Evolutionary conservation across 2,888 invertebrate species (phyloP).

Genomic region (Hartigia nigra): DNA sequence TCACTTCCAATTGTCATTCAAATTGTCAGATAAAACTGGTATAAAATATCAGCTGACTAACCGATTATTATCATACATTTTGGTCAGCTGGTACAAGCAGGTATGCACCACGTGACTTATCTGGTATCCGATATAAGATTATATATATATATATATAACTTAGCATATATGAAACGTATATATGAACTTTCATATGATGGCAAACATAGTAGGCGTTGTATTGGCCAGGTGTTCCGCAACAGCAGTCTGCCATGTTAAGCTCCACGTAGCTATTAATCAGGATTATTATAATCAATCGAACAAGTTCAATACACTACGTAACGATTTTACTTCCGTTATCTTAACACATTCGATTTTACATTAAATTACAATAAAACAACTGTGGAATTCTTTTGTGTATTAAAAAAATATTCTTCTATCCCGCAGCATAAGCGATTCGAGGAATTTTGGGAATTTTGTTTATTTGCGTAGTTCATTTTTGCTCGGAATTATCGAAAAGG

Average conservation of each 20-base stretch:
- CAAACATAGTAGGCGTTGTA: slow-evolving; percentile 6
- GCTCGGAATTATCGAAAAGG: too few relatives aligned
- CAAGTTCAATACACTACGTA: not conserved
- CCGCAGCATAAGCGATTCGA: too few relatives aligned
- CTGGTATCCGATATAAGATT: not conserved
- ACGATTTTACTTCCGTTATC: not conserved
- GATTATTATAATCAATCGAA: not conserved
- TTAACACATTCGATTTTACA: not conserved
- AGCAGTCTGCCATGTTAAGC: slow-evolving; percentile 1
- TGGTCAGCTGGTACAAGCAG: not conserved
- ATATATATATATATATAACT: not conserved
- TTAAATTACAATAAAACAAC: too few relatives aligned
- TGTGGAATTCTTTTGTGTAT: too few relatives aligned
- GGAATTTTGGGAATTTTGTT: too few relatives aligned
- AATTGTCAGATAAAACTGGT: not conserved
- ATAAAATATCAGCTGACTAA: not conserved
- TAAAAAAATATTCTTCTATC: too few relatives aligned
- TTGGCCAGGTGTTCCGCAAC: slow-evolving; percentile 10
- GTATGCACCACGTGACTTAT: not conserved
- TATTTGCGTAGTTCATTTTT: too few relatives aligned
- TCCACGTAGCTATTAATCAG: not conserved
- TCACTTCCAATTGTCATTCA: not conserved
- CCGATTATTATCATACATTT: not conserved
- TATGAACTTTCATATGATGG: not conserved
- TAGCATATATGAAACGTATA: not conserved